Base-by-base conservation (phyloP, 2,797 vertebrate genomes). In the Salarias fasciatus region DNA sequence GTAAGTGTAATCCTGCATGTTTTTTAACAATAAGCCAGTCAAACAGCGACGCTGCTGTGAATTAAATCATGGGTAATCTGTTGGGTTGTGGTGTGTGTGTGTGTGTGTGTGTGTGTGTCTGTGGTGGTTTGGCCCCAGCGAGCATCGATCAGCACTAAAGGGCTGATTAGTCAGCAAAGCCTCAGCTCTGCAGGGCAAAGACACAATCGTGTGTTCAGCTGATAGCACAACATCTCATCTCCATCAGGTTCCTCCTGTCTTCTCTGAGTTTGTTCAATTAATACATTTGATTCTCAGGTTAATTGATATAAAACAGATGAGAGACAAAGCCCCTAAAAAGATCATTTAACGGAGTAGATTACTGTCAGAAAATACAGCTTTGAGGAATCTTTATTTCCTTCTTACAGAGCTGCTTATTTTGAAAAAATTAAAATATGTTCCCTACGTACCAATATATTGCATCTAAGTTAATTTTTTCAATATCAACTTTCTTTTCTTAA, bases 131-230 rank as follows among this genome's bases (percentile, higher is more conserved):
- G 89, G 91, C 91, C 92, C 91, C 89, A 88, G 92, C 89, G 90
- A 90, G 86, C 94, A 96, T 95, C 86, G 91, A 95, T 95, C 93
- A 93, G 92, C 90, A 91, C 93, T 90, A 91, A 88, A 72, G 43
- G 90, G 90, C 88, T 92, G 92, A 96, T 94, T 93, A 93, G 91
- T 96, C 95, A 95, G 91, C 90, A 89, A 75, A 84, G 83, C 87
- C 90, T 91, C 89, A 89, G 92, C 91, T 84, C 89, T 88, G 92
- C 62, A 36, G 37, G 45, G 38, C 47, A 37, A 48, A 48, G 45
- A 68, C 33, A 52, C 30, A 44, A 18, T 29, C 9, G 46, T 10
- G 31, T 38, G 11, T 9, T 24, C 28, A 53, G 42, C 41, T 43
- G 15, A 56, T 18, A 35, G 46, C 47, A 44, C 6, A 33, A 41